Base-by-base conservation (phyloP, 2,888 invertebrate genomes). In the Xylota segnis region DNA sequence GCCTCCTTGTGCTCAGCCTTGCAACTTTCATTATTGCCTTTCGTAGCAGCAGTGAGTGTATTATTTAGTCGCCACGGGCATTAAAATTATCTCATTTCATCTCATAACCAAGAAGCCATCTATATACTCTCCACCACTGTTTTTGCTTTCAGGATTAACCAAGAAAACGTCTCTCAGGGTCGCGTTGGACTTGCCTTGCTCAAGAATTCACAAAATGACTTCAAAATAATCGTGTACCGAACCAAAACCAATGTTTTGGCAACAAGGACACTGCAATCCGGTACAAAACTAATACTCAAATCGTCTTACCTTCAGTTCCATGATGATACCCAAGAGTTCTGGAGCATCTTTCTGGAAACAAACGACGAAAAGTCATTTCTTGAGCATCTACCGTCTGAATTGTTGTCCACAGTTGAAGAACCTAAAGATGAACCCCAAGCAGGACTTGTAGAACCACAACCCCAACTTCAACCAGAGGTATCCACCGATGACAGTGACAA, bases 321-420 rank as follows among this genome's bases (percentile, higher is more conserved):
- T 88, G 94, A 94, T 90, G 93, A 93, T 50, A 90, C 90, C 27
- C 90, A 93, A 40, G 92, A 93, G 70, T 93, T 93, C 88, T 94
- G 94, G 94, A 94, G 94, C 10, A 89, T 94, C 58, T 91, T 93
- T 88, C 94, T 94, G 89, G 92, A 89, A n/a, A 0, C 34, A 0
- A 1, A 23, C 0, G 18, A 65, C 0, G 89, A 90, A 76, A 54
- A 71, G 12, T 40, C 54, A 4, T 54, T 76, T 18, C 12, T 66
- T 5, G 65, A 81, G 7, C 40, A 81, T 23, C 5, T 81, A n/a
- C 65, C 72, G 12, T 9, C 16, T 4, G 52, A 52, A 16, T 74
- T 18, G 14, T 2, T 81, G 0, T 59, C 88, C 12, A 66, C 34
- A 4, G 79, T 83, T 34, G 77, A 87, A 14, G 82, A 86, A 58